Evolutionary conservation across 2,113 vertebrate species (phyloP).

Genomic region (Tupaia chinensis): DNA sequence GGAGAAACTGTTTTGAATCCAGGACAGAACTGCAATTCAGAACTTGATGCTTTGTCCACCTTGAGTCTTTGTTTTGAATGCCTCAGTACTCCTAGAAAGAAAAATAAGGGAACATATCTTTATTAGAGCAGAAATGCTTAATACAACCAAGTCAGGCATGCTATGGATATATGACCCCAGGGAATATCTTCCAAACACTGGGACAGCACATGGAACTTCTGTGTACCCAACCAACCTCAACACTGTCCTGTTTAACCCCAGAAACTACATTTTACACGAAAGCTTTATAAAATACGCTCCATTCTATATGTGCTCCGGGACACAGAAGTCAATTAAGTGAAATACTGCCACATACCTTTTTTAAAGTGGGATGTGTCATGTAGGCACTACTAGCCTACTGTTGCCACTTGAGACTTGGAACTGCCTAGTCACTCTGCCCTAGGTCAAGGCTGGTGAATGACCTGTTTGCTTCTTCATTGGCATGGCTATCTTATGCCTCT

Average conservation of each 20-base stretch:
- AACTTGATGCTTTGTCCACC: constrained; percentile 8
- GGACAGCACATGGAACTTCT: neutral
- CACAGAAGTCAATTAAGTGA: neutral
- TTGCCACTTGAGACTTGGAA: neutral
- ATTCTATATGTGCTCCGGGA: neutral
- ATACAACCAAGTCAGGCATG: neutral
- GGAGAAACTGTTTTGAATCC: constrained; percentile 59
- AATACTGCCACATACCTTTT: neutral
- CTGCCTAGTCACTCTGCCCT: neutral
- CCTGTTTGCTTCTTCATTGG: neutral
- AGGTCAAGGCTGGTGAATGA: neutral
- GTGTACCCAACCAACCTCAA: neutral
- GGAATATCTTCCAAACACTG: neutral
- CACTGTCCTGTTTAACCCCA: neutral
- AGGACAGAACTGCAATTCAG: neutral
- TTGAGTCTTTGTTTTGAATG: constrained; percentile 51
- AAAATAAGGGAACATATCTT: neutral
- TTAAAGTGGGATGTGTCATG: neutral
- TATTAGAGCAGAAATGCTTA: constrained; percentile 35
- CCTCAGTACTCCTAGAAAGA: neutral
- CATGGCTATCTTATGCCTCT: neutral
- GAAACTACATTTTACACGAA: neutral
- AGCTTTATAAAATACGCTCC: neutral
- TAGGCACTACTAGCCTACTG: neutral
- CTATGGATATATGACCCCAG: neutral